These are phyloP conservation scores for Neomorphus geoffroyi DNA, from an alignment of 2,797 vertebrate species.

Conservation along the genomic window DNA sequence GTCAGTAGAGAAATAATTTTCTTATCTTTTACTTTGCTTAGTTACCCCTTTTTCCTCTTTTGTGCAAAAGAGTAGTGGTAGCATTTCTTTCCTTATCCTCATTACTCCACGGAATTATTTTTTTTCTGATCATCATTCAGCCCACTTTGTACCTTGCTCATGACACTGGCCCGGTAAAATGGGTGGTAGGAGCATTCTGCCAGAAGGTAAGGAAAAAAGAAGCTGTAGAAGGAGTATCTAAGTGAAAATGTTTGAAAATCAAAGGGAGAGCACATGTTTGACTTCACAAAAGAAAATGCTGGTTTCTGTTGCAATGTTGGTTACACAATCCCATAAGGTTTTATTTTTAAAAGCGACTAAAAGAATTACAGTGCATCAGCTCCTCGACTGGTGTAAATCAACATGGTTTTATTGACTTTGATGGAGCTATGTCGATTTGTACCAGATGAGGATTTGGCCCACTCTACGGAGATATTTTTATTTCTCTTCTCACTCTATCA, in stretches of 20 bases:
- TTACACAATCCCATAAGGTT: conserved; percentile 68
- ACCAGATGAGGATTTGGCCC: conserved; percentile 69
- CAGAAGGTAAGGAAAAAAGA: not conserved
- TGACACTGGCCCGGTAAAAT: not conserved
- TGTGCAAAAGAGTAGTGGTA: not conserved
- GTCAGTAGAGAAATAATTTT: not conserved
- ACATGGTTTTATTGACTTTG: conserved; percentile 62
- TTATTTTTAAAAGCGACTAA: conserved; percentile 65
- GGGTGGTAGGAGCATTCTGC: not conserved
- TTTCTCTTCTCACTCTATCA: conserved; percentile 65
- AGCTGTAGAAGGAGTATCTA: not conserved
- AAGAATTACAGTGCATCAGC: conserved; percentile 59
- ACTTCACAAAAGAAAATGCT: conserved; percentile 58
- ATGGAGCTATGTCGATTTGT: conserved; percentile 63
- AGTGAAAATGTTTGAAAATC: conserved; percentile 29
- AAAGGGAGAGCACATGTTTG: conserved; percentile 1
- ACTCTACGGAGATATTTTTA: conserved; percentile 61
- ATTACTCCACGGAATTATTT: not conserved
- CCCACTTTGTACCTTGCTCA: not conserved
- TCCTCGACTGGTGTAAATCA: conserved; percentile 66
- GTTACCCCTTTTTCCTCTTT: not conserved
- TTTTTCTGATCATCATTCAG: not conserved
- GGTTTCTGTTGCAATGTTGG: conserved; percentile 51
- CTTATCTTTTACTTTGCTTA: not conserved
- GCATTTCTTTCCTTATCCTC: not conserved